Base-by-base conservation (phyloP, 2,888 invertebrate genomes). In the Venustoraphidia nigricollis region DNA sequence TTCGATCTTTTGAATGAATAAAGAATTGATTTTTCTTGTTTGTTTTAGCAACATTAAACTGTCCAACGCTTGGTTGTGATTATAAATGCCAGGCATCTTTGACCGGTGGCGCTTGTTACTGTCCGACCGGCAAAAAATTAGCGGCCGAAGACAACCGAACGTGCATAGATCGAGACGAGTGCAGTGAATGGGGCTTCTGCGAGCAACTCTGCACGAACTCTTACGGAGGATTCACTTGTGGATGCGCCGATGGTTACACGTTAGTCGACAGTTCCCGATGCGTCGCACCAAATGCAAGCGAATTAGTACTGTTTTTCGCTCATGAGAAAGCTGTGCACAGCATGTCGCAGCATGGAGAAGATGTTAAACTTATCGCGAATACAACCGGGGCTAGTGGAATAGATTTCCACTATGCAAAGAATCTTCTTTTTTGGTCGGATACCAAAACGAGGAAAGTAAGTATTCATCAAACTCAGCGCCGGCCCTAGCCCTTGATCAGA, bases 141-240 rank as follows among this genome's bases (percentile, higher is more conserved):
- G 78, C 86, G 1, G 67, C 82, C 6, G 27, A 27, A 6, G 86
- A 90, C 63, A 89, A 90, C 61, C 75, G 83, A 56, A 86, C 87
- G 4, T 97, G 97, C 65, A 75, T 80, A 37, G 97, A 98, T 71
- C 77, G 88, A 56, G 83, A 97, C 69, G 96, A 97, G 67, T 92
- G 92, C 66, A 66, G 72, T 42, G 89, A 90, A 67, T 92, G 91
- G 91, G 91, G 91, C 39, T 88, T 78, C 66, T 98, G 97, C 66
- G 94, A 96, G 62, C 98, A 98, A 66, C 72, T 85, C 35, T 98
- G 98, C 65, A 77, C 80, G 50, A 96, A 97, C 65, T 83, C 82
- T 0, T 83, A 83, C 1, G 93, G 84, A 39, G 80, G 89, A 9
- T 96, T 85, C 67, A 71, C 66, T 39, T 96, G 96, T 66, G 76